Conservation (phyloP, 2,888 invertebrate genomes). For the Sceliomorpha sp. region DNA sequence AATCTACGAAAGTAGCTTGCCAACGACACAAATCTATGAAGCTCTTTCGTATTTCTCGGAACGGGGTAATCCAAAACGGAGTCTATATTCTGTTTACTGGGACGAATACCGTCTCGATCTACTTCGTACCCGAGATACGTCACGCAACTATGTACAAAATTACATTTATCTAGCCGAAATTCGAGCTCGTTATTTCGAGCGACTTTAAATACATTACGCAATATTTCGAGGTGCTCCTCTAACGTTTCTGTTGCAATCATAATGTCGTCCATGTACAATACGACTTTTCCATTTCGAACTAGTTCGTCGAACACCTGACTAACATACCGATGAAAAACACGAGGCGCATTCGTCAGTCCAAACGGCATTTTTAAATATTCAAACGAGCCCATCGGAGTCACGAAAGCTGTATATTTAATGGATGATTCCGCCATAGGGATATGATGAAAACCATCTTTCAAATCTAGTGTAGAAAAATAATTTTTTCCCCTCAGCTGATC, state of each 20-base stretch:
- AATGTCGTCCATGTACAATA: slow-evolving; percentile 7
- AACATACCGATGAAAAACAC: slow-evolving; percentile 5
- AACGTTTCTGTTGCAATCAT: slow-evolving; percentile 1
- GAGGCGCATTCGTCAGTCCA: slow-evolving; percentile 6
- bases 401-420: background rate
- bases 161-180: too few relatives aligned
- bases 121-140: background rate
- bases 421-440: slow-evolving; percentile 10
- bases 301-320: background rate
- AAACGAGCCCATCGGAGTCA: slow-evolving; percentile 5
- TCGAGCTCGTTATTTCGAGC: background rate
- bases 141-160: background rate
- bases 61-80: background rate
- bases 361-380: slow-evolving; percentile 8
- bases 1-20: slow-evolving; percentile 1
- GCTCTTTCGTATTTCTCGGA: slow-evolving; percentile 34
- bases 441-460: slow-evolving; percentile 14
- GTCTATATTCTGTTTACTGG: background rate
- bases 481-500: slow-evolving; percentile 1
- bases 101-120: background rate
- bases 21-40: background rate
- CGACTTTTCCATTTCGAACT: background rate
- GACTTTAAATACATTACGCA: slow-evolving; percentile 31
- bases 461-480: slow-evolving; percentile 8
- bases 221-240: background rate